phyloP scores from a whole-genome alignment of 1,140 invertebrate genomes.

The Ceratina japonica region DNA sequence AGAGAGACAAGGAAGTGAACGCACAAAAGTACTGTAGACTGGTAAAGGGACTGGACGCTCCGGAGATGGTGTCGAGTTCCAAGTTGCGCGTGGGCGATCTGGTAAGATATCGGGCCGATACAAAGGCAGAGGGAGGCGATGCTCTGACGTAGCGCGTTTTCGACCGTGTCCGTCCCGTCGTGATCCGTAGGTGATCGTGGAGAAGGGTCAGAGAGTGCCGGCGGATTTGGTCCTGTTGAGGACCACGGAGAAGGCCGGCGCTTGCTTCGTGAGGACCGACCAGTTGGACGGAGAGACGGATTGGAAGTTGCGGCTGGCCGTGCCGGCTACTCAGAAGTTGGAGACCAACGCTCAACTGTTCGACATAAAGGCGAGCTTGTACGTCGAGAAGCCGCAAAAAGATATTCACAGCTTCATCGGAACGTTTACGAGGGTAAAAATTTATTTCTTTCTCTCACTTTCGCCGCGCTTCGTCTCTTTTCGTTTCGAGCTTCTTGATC shows the following conservation, averaged over 20 bases:
- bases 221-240: slow-evolving; percentile 97
- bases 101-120: too few species aligned
- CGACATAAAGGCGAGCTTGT: slow-evolving; percentile 92
- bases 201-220: slow-evolving; percentile 97
- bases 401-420: slow-evolving; percentile 99
- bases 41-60: slow-evolving; percentile 78
- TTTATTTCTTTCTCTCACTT: slow-evolving; percentile 22
- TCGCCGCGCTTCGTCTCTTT: neutral
- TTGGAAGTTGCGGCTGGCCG: slow-evolving; percentile 98
- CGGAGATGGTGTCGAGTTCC: slow-evolving; percentile 82
- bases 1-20: slow-evolving; percentile 97
- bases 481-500: too few species aligned
- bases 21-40: slow-evolving; percentile 90
- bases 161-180: neutral
- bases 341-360: slow-evolving; percentile 91
- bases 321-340: slow-evolving; percentile 94
- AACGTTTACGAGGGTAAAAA: slow-evolving; percentile 91
- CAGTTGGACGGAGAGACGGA: slow-evolving; percentile 99
- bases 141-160: neutral
- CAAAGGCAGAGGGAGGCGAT: too few species aligned
- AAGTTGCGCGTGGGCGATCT: slow-evolving; percentile 90
- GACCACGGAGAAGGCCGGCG: slow-evolving; percentile 96
- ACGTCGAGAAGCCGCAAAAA: slow-evolving; percentile 98
- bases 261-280: slow-evolving; percentile 99
- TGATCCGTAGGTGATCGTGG: slow-evolving; percentile 85